Conservation (phyloP, 2,113 vertebrate species). For the Crotalus tigris region DNA sequence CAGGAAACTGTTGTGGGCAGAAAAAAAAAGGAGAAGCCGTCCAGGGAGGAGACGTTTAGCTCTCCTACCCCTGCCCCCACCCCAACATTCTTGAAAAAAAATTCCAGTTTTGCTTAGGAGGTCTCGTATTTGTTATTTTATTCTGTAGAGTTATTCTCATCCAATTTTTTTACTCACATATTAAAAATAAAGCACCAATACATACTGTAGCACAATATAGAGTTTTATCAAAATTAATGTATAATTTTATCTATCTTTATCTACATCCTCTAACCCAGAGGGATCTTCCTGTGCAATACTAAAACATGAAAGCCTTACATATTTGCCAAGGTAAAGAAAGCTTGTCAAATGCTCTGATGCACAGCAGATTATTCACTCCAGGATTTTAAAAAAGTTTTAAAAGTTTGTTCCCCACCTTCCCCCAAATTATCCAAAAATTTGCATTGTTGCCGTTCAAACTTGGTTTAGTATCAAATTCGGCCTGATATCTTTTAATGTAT, state of each 20-base stretch:
- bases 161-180: not conserved
- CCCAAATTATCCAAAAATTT: not conserved
- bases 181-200: not conserved
- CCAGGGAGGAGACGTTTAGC: conserved; percentile 51
- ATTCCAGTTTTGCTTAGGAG: not conserved
- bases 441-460: not conserved
- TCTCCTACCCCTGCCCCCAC: not conserved
- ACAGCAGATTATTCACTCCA: not conserved
- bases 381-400: not conserved
- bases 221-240: not conserved
- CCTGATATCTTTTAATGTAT: not conserved
- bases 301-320: not conserved
- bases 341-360: not conserved
- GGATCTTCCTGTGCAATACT: not conserved
- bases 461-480: not conserved
- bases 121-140: not conserved
- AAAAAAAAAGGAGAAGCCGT: conserved; percentile 14
- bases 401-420: not conserved
- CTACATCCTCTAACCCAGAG: not conserved
- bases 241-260: not conserved
- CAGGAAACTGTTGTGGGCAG: conserved; percentile 63
- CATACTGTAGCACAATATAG: not conserved
- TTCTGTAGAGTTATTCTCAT: not conserved
- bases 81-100: not conserved
- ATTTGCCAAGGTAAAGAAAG: not conserved